Base-by-base conservation (phyloP, 1,140 invertebrate genomes). In the Lasioglossum baleicum region DNA sequence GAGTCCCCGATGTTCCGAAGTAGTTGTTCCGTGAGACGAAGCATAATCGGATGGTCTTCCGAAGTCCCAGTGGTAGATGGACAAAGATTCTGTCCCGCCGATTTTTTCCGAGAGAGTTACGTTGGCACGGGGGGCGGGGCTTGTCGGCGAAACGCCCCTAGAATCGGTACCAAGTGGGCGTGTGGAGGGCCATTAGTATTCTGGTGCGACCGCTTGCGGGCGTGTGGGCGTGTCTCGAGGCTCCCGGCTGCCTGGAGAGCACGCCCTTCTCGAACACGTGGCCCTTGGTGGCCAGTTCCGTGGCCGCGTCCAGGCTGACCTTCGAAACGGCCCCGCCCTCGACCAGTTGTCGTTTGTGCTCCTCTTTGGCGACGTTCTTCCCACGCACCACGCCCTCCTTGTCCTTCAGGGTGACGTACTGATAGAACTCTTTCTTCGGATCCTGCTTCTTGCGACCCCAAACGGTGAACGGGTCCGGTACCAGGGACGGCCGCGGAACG, bases 391-490 rank as follows among this genome's bases (percentile, higher is more conserved):
- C 74, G n/a, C 90, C 90, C 75, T 91, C 88, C 76, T 90, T 88
- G 2, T 92, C 92, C 82, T 87, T 89, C 3, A 93, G 77, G 8
- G 92, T 93, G 6, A 81, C 88, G 79, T 93, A 93, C 51, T 93
- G 92, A 82, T 93, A 93, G 76, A 93, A 91, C 60, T 93, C 90
- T 76, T 91, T 91, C 13, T 88, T 72, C 15, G 94, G 94, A 79
- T 93, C 89, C 74, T 92, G 85, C 66, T 86, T 90, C 87, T 94
- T 93, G 60, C 94, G 94, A 40, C 96, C 96, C 94, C 96, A 97
- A 69, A 96, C 96, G 80, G 96, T 97, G 90, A 97, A 95, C 61
- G 96, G 96, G 90, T 96, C 96, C 68, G 96, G 95, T 80, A 97
- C 95, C 89, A 97, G 94, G 85, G 96, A 96, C 81, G 97, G 96